Percentiles rank a stretch among this genome's conserved stretches.
Conservation (phyloP, 2,797 vertebrate species). For the Petrocephalus schoutedeni region DNA sequence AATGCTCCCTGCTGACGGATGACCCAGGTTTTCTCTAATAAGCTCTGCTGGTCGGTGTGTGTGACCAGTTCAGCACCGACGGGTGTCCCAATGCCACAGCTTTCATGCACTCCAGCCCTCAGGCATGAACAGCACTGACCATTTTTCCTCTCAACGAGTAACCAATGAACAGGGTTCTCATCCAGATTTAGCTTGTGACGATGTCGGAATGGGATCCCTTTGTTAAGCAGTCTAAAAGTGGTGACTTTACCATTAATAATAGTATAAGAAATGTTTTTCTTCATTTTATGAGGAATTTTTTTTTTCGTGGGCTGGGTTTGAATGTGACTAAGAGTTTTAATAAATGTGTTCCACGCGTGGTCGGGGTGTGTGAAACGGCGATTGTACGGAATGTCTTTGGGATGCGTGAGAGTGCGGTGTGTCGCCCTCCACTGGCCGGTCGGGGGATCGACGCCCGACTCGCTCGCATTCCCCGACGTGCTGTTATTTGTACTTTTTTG, state of each 20-base stretch:
- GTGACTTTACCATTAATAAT: neutral
- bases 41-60: too few relatives aligned
- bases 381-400: constrained; percentile 25
- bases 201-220: neutral
- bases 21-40: too few relatives aligned
- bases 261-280: neutral
- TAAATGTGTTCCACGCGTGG: constrained; percentile 14
- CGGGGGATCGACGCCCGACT: neutral
- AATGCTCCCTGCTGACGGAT: neutral
- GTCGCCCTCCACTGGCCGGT: constrained; percentile 9
- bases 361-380: neutral
- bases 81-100: too few relatives aligned
- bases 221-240: neutral
- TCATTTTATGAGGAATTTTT: constrained; percentile 51
- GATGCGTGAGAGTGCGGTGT: constrained; percentile 23
- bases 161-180: neutral
- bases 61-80: too few relatives aligned
- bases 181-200: neutral
- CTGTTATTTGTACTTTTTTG: constrained; percentile 44
- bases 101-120: neutral
- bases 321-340: constrained; percentile 47
- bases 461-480: constrained; percentile 40
- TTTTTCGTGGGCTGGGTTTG: constrained; percentile 37
- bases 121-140: neutral
- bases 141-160: neutral